Evolutionary conservation across 2,888 invertebrate species (phyloP).

Genomic region (Pemphredon lugubris): DNA sequence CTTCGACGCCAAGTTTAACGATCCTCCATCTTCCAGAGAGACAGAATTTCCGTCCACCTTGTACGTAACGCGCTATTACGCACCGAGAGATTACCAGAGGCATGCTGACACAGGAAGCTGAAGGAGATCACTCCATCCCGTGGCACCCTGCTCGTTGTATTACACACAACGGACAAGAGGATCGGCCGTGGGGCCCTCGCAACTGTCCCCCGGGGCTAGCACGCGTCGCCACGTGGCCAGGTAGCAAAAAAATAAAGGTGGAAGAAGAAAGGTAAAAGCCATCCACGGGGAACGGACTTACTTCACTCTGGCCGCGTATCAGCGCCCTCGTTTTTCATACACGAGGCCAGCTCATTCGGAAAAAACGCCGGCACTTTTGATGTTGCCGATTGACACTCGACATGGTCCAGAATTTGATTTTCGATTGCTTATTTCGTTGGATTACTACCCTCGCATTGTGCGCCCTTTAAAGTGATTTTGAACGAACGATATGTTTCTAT

Average conservation of each 20-base stretch:
- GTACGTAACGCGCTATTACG: too few species aligned
- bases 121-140: neutral
- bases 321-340: conserved; percentile 36
- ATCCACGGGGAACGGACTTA: conserved; percentile 41
- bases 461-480: neutral
- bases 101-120: neutral
- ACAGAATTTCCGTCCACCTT: too few species aligned
- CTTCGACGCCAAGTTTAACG: too few species aligned
- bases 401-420: neutral
- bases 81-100: neutral
- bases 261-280: conserved; percentile 52
- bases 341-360: neutral
- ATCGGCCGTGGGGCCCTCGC: conserved; percentile 55
- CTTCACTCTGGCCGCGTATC: conserved; percentile 14
- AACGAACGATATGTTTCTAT: neutral
- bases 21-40: too few species aligned
- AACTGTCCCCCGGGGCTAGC: conserved; percentile 63
- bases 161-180: conserved; percentile 60
- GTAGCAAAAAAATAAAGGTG: conserved; percentile 60
- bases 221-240: conserved; percentile 73
- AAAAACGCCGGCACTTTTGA: conserved; percentile 2
- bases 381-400: conserved; percentile 4
- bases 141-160: conserved; percentile 31
- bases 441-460: neutral
- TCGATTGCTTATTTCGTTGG: neutral